Percentiles rank a stretch among this genome's conserved stretches.
Evolutionary conservation across 2,113 vertebrate species (phyloP).

Genomic region (Pseudorasbora parva): DNA sequence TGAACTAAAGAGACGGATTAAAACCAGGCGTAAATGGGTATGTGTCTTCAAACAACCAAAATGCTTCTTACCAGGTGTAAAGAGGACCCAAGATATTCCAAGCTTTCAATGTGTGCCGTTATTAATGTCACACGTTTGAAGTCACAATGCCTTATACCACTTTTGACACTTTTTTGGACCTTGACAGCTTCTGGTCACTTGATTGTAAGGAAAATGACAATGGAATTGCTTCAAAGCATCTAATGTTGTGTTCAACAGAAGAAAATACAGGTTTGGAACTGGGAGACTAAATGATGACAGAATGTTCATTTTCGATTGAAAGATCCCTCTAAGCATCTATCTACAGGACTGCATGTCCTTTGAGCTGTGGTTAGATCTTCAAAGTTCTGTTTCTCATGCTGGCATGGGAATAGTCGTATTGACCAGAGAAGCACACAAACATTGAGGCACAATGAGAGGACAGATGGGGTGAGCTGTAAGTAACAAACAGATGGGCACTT

Average conservation of each 20-base stretch:
- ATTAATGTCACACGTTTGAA: no score
- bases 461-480: conserved; percentile 1
- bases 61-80: not conserved
- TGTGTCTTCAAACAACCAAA: no score
- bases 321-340: not conserved
- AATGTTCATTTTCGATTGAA: not conserved
- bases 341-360: not conserved
- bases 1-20: no score
- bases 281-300: not conserved
- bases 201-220: not conserved
- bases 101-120: not conserved
- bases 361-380: conserved; percentile 31
- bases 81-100: not conserved
- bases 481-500: conserved; percentile 85
- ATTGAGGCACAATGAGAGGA: not conserved
- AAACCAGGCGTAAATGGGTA: no score
- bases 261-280: not conserved
- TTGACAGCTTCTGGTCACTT: not conserved
- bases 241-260: not conserved
- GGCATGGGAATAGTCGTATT: not conserved
- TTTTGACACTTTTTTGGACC: not conserved
- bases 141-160: no score
- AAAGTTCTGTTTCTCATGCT: conserved; percentile 1
- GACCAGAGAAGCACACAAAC: conserved; percentile 7
- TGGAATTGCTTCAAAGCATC: not conserved